Base-by-base conservation (phyloP, 2,113 vertebrate species). In the Datnioides undecimradiatus region DNA sequence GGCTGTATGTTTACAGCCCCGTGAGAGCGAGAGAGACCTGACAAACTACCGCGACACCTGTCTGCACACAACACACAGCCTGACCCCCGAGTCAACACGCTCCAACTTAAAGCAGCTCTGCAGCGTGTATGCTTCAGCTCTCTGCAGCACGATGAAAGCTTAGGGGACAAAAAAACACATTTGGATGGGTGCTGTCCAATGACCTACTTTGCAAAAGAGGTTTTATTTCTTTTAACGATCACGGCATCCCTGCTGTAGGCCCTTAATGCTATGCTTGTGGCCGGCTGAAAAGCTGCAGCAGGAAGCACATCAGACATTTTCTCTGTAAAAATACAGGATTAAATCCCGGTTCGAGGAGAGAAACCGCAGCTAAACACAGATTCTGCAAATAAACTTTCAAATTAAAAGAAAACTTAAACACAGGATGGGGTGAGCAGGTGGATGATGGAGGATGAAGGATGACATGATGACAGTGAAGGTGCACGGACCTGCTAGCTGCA, bases 171-270 rank as follows among this genome's bases (percentile, higher is more conserved):
- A 75, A 57, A 36, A 36, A 51, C n/a, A 25, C 77, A 63, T 90
- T 83, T 86, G 41, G 81, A 73, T 77, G 78, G 80, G 52, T 87
- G 79, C 75, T 85, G 76, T 81, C 71, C 83, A 78, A 51, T 93
- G 93, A 94, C 93, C 93, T 92, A 95, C 91, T 92, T 94, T 88
- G 58, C 40, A 31, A 75, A 64, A 83, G 68, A 89, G 89, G 82
- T 87, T 90, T 91, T 92, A 78, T 40, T 83, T 76, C 71, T 85
- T 87, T 80, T 38, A 76, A 80, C 84, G 58, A 66, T 38, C 64
- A 74, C 23, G 5, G 25, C 62, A 85, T 73, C 73, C 57, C 48
- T 27, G 6, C 69, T 72, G 31, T 4, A 77, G 16, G 8, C 60
- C 33, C 31, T 67, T 68, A 34, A 73, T 25, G 7, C 48, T 33